Base-by-base conservation (phyloP, 2,888 invertebrate genomes). In the Allolobophora icterica region DNA sequence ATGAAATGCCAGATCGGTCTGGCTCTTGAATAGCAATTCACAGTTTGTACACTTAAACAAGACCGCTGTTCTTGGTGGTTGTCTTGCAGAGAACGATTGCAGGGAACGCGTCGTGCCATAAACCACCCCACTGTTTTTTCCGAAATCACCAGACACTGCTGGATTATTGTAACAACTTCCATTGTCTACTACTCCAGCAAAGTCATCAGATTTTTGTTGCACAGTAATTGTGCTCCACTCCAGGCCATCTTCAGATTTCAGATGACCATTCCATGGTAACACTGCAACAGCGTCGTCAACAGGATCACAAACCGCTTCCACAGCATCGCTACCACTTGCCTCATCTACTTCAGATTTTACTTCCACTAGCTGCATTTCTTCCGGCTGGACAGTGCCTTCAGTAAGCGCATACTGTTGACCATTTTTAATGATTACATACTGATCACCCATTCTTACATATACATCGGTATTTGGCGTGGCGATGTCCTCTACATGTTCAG, bases 271-370 rank as follows among this genome's bases (percentile, higher is more conserved):
- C 71, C 71, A 71, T 6, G 71, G 71, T 13, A 71, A 71, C 30
- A 71, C n/a, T 17, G 71, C 8, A 71, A 17, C n/a, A n/a, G 71
- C n/a, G 30, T 71, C 71, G n/a, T 71, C 71, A 71, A n/a, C n/a
- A n/a, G 71, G 11, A 71, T n/a, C 71, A n/a, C 71, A 30, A 8
- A 13, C n/a, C 13, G 11, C 71, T 8, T 30, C n/a, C 30, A 8
- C n/a, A 8, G 30, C 30, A n/a, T 45, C 71, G 24, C 19, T 34
- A 11, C 17, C 34, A 21, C 30, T 5, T 24, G 30, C 89, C 30
- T 89, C 91, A 19, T 89, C 91, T 87, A 52, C 33, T n/a, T 91
- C 91, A 21, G 84, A 84, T 34, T 91, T 89, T 15, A 87, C 58
- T n/a, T 52, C 40, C 83, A 38, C 84, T 40, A 24, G 33, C 30